Evolutionary conservation across 2,888 invertebrate species (phyloP).

Genomic region (Serrognathus titanus): DNA sequence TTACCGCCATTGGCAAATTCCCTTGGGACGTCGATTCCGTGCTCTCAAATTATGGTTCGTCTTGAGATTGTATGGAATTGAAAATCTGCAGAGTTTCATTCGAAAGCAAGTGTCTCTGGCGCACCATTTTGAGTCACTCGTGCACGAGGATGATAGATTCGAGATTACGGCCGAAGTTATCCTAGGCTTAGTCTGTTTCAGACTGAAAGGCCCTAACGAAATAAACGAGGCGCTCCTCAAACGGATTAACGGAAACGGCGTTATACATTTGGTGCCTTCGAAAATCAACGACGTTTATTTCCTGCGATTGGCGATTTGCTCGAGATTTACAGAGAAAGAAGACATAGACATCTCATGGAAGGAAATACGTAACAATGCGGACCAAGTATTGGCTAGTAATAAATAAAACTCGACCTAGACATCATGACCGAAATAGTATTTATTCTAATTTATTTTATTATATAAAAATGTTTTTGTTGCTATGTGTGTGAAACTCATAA

Average conservation of each 20-base stretch:
- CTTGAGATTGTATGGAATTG: slow-evolving; percentile 81
- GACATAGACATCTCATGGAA: slow-evolving; percentile 87
- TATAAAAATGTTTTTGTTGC: not conserved
- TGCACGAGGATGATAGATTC: slow-evolving; percentile 75
- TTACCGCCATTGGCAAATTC: slow-evolving; percentile 97
- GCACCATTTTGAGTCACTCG: slow-evolving; percentile 78
- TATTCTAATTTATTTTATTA: not conserved
- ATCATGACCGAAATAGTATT: not conserved
- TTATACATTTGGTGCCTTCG: slow-evolving; percentile 90
- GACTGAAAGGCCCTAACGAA: slow-evolving; percentile 82
- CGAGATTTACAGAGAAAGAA: slow-evolving; percentile 72
- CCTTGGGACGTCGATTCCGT: slow-evolving; percentile 87
- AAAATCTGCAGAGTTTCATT: slow-evolving; percentile 82
- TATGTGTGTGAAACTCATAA: not conserved
- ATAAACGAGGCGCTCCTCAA: slow-evolving; percentile 77
- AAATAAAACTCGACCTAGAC: not conserved
- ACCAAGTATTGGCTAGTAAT: slow-evolving; percentile 55
- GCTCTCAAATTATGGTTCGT: slow-evolving; percentile 96
- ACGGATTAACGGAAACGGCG: slow-evolving; percentile 82
- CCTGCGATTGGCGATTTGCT: slow-evolving; percentile 86
- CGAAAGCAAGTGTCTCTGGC: slow-evolving; percentile 83
- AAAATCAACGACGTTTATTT: slow-evolving; percentile 82
- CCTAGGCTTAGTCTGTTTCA: slow-evolving; percentile 96
- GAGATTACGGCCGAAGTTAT: slow-evolving; percentile 85
- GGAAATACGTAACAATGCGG: slow-evolving; percentile 73